Evolutionary conservation across 2,888 invertebrate species (phyloP), one percentile per base, ranked within the genome.

Genomic region (Ectobius pallidus): DNA sequence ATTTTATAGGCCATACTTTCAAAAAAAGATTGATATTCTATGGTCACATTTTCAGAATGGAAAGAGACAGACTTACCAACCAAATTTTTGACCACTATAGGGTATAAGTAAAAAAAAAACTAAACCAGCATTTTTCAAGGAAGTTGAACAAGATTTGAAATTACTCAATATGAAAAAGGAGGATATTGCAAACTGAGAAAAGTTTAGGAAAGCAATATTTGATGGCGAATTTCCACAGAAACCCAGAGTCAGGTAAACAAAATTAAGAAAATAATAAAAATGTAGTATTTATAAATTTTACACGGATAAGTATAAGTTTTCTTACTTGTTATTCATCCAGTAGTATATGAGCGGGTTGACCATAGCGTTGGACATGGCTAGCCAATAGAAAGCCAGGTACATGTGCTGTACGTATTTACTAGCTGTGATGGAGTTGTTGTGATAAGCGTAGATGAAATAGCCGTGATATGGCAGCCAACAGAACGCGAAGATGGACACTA

Each of bases 321-420:
- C n/a, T 75, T 75, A 79, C 80, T 79, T 78, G 62, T 84, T 82
- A 77, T 87, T 87, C 87, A 87, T 87, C 83, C 86, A 85, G 78
- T 86, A 87, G 78, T 87, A 87, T 55, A 88, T 85, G 75, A 87
- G 83, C 6, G 87, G 87, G 78, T 87, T 87, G 78, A 87, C 86
- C 85, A 87, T 86, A 27, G 86, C 85, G 78, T 87, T 86, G 74
- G 86, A 84, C 87, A 88, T 88, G 20, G 88, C 87, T 76, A 88
- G 80, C 83, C 84, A 85, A 75, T 85, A 85, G 79, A 87, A 86
- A 20, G 84, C 79, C 67, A 87, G 79, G 79, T 85, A 87, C 65
- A 87, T 79, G 76, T 87, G 85, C 75, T 86, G 86, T 4, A 83
- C 80, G 78, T 83, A 83, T 0, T 79, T 76, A 65, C 80, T 80